Base-by-base conservation (phyloP, 2,888 invertebrate species). In the Sylvicola fuscatus region DNA sequence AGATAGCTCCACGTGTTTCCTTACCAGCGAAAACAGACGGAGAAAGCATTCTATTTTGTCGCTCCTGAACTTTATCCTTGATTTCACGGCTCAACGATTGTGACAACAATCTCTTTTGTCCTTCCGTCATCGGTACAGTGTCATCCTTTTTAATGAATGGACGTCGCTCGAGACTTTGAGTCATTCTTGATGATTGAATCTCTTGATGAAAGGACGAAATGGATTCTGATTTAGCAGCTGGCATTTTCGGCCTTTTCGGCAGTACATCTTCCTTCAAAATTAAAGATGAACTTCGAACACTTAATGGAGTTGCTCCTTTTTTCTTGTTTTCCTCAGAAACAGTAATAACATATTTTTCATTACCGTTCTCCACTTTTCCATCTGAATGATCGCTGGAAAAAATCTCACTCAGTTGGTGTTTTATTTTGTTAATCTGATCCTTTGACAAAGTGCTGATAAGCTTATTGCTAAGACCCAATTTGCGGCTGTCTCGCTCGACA, bases 401-500 rank as follows among this genome's bases (percentile, higher is more conserved):
- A 40, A 86, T 84, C 43, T 83, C 81, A 45, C 74, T 76, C 1
- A 86, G 54, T 51, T 84, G 84, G 44, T 69, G 70, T 52, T 82
- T 83, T 30, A 86, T 61, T 16, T 78, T 74, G 45, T 72, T 73
- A 1, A 84, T 76, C 59, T 86, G 84, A 42, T 86, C 82, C 58
- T 77, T 72, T 1, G 84, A 82, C 31, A 86, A 58, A 46, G 84
- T 83, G 48, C 82, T 83, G 69, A 83, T 83, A 36, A 84, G 64
- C 39, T 76, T 70, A 47, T 72, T 76, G 6, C 81, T 81, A 10
- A 82, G 65, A 7, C 80, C 77, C 49, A 62, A 43, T 58, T 61
- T 51, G 55, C 62, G 33, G 56, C 58, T 38, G 56, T 51, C 56
- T 3, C 62, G 50, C 35, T 65, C 62, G 37, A 62, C 55, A 38